phyloP scores from a whole-genome alignment of 2,888 invertebrate genomes.

The Drosophila nr. fundita region DNA sequence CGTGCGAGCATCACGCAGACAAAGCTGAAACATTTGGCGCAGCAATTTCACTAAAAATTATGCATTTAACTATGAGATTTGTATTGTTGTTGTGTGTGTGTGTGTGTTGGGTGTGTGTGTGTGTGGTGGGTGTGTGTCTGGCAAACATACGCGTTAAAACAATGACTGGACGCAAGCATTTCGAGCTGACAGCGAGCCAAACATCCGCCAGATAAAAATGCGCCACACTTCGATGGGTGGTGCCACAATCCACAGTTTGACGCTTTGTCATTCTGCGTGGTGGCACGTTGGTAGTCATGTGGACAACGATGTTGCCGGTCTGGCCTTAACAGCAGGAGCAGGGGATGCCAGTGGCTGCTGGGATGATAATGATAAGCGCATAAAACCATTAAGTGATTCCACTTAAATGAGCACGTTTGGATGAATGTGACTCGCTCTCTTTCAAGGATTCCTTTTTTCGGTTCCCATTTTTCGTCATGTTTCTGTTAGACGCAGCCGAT shows the following conservation, averaged over 20 bases:
- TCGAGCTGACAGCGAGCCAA: conserved; percentile 77
- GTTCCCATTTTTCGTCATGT: not conserved
- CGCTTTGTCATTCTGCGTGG: conserved; percentile 1
- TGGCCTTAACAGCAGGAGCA: conserved; percentile 21
- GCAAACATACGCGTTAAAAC: conserved; percentile 71
- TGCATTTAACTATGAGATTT: conserved; percentile 45
- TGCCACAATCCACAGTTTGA: conserved; percentile 5
- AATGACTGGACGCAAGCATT: conserved; percentile 74
- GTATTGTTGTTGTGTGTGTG: conserved; percentile 6
- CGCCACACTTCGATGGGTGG: conserved; percentile 38
- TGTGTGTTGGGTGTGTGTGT: conserved; percentile 12
- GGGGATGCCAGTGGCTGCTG: conserved; percentile 19
- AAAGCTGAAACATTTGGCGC: conserved; percentile 71
- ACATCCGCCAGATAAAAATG: conserved; percentile 76
- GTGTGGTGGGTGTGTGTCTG: conserved; percentile 26
- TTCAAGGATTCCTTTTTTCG: conserved; percentile 10
- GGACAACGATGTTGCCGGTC: conserved; percentile 18
- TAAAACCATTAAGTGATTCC: conserved; percentile 84
- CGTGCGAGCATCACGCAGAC: conserved; percentile 33
- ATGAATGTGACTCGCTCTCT: conserved; percentile 41
- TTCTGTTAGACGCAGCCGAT: conserved; percentile 17
- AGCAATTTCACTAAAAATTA: conserved; percentile 64
- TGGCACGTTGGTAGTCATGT: conserved; percentile 35
- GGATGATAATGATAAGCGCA: conserved; percentile 80
- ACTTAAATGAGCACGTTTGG: conserved; percentile 81